Evolutionary conservation across 1,140 invertebrate genomes (phyloP), one percentile per base, ranked within the genome.

Genomic region (Apolygus lucorum): DNA sequence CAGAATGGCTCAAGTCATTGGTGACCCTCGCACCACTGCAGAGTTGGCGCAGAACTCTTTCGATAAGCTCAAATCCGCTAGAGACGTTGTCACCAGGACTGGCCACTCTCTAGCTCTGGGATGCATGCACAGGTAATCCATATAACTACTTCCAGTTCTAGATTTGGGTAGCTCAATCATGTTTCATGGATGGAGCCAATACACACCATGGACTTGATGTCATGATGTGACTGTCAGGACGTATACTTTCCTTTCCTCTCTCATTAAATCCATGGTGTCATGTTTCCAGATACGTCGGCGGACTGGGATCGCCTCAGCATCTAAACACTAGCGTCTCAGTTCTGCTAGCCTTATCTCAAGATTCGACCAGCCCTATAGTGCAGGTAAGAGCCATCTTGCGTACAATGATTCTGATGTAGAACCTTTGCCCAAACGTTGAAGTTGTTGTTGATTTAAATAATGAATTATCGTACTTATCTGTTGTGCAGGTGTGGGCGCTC

Each of bases 241-340:
- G n/a, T n/a, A n/a, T n/a, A n/a, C n/a, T n/a, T n/a, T n/a, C n/a
- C n/a, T n/a, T n/a, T n/a, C n/a, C n/a, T n/a, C n/a, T n/a, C n/a
- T n/a, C n/a, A n/a, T n/a, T n/a, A n/a, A n/a, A n/a, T n/a, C n/a
- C n/a, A n/a, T n/a, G n/a, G 17, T 63, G 22, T 8, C 27, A 17
- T 2, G n/a, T 8, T 66, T 66, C n/a, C 29, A 66, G 64, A 42
- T 94, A 95, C 79, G 88, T 90, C 21, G 93, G 93, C 63, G 91
- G 91, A 64, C 90, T 96, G 86, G 92, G 92, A 13, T 93, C 91
- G 26, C 91, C 90, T 69, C 92, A 96, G 75, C 92, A 97, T 83
- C 82, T 96, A 17, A 95, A 93, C 75, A 95, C 92, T 2, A 93
- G 90, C 78, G 91, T 99, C 70, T 95, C 92, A 62, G 96, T 98